A percentile compares a stretch with the other conserved stretches of the same genome.
Evolutionary conservation across 2,113 vertebrate species (phyloP).

Genomic region (Lasiurus cinereus): DNA sequence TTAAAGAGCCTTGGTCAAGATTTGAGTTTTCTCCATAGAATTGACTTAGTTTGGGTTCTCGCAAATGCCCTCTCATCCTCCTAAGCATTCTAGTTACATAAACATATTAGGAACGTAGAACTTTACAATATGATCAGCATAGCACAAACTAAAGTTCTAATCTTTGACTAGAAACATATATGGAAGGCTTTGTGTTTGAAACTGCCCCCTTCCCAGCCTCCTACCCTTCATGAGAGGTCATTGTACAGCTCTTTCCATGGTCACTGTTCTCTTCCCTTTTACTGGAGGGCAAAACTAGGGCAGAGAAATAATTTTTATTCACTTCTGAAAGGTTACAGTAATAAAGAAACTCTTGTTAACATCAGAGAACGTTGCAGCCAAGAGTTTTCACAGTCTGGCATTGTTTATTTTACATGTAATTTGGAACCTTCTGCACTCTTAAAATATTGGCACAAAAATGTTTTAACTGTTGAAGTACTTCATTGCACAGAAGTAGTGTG

Average conservation of each 20-base stretch:
- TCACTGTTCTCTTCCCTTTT: constrained; percentile 87
- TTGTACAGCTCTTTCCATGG: constrained; percentile 85
- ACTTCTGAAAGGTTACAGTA: constrained; percentile 91
- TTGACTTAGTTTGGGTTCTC: constrained; percentile 43
- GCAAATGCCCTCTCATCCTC: constrained; percentile 34
- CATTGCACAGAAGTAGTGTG: constrained; percentile 50
- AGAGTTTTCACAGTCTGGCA: constrained; percentile 92
- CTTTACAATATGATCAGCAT: constrained; percentile 67
- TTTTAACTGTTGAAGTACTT: constrained; percentile 90
- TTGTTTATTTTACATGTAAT: constrained; percentile 93
- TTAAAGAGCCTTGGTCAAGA: constrained; percentile 46
- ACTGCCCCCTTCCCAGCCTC: constrained; percentile 64
- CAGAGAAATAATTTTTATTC: constrained; percentile 92
- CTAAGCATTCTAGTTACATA: constrained; percentile 68
- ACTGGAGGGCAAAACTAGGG: constrained; percentile 90
- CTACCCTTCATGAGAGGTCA: constrained; percentile 81
- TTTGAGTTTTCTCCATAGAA: constrained; percentile 45
- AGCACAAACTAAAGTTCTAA: constrained; percentile 75
- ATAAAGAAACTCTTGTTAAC: constrained; percentile 94
- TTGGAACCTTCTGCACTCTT: constrained; percentile 93
- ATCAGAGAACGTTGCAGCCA: constrained; percentile 90
- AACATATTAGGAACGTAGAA: constrained; percentile 63
- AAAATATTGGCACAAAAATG: constrained; percentile 92
- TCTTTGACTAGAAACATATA: constrained; percentile 74
- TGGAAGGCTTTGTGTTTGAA: constrained; percentile 76